A percentile compares a stretch with the other conserved stretches of the same genome.
Evolutionary conservation across 1,140 invertebrate genomes (phyloP).

Genomic region (Orussus abietinus): DNA sequence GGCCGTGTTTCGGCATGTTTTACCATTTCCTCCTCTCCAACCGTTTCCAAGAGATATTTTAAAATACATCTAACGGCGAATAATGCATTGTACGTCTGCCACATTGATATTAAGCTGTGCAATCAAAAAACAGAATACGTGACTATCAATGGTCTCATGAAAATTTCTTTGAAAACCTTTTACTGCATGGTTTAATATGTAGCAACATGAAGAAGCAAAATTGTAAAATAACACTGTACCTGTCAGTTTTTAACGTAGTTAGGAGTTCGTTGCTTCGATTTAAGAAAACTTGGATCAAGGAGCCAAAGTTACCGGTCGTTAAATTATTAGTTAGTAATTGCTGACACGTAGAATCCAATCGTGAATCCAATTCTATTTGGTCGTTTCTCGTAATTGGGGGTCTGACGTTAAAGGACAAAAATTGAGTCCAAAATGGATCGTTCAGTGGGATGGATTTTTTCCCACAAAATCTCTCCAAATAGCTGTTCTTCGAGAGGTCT

Average conservation of each 20-base stretch:
- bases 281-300: constrained; percentile 81
- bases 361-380: constrained; percentile 66
- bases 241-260: constrained; percentile 77
- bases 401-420: constrained; percentile 87
- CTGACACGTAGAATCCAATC: constrained; percentile 69
- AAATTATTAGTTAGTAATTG: constrained; percentile 75
- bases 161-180: too few relatives aligned
- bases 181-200: too few relatives aligned
- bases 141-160: constrained; percentile 10
- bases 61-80: constrained; percentile 85
- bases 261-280: constrained; percentile 74
- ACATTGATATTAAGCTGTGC: constrained; percentile 87
- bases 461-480: constrained; percentile 73
- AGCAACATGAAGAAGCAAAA: too few relatives aligned
- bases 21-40: constrained; percentile 70
- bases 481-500: constrained; percentile 79
- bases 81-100: constrained; percentile 92
- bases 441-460: constrained; percentile 76
- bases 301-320: constrained; percentile 81
- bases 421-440: constrained; percentile 90
- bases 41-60: constrained; percentile 83
- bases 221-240: constrained; percentile 58
- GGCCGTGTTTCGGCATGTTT: constrained; percentile 66
- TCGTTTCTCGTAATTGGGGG: constrained; percentile 71
- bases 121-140: constrained; percentile 41